These are phyloP conservation scores for Scaptomyza polygonia DNA, from an alignment of 2,888 invertebrate species.

Conservation along the genomic window DNA sequence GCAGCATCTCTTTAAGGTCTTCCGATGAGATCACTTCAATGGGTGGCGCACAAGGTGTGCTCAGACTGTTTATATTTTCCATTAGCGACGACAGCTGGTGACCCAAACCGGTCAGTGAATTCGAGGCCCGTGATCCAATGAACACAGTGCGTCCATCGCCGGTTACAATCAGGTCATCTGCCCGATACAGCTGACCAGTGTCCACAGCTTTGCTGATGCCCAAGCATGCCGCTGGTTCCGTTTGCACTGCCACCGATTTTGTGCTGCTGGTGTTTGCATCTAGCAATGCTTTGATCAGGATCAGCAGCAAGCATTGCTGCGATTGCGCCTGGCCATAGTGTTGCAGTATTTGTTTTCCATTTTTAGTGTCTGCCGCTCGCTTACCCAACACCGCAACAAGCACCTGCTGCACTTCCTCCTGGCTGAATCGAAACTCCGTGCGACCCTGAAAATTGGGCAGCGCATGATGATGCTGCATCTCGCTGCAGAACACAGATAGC, in stretches of 20 bases:
- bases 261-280: conserved; percentile 1
- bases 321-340: conserved; percentile 32
- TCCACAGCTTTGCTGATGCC: conserved; percentile 21
- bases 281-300: conserved; percentile 35
- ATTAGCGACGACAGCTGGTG: conserved; percentile 41
- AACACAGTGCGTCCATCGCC: conserved; percentile 44
- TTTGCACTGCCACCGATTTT: conserved; percentile 24
- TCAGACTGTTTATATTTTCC: conserved; percentile 26
- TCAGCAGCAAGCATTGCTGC: conserved; percentile 37
- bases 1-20: conserved; percentile 37
- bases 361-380: not conserved
- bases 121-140: conserved; percentile 46
- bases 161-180: conserved; percentile 32
- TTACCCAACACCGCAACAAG: conserved; percentile 55
- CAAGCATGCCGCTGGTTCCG: conserved; percentile 36
- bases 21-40: conserved; percentile 46
- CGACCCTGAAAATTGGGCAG: conserved; percentile 81
- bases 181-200: conserved; percentile 32
- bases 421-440: conserved; percentile 78
- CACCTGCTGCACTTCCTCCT: conserved; percentile 76
- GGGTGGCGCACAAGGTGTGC: conserved; percentile 57
- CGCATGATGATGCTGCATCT: conserved; percentile 81
- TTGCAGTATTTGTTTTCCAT: conserved; percentile 5
- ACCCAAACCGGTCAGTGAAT: conserved; percentile 41
- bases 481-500: conserved; percentile 83